Evolutionary conservation across 2,888 invertebrate genomes (phyloP).

Genomic region (Temnothorax rugatulus): DNA sequence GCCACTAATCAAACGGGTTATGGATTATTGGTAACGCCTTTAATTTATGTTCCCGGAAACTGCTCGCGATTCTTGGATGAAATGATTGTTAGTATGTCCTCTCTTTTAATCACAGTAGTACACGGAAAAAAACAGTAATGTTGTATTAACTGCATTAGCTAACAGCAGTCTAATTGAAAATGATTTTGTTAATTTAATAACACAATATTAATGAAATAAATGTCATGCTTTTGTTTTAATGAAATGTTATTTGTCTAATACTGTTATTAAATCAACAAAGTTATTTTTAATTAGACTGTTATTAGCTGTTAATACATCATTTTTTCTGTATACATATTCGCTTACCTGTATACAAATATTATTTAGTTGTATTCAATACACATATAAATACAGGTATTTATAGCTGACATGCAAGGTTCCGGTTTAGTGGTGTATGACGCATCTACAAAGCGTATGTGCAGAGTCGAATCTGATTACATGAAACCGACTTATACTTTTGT

Average conservation of each 20-base stretch:
- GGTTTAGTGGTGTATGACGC: background rate
- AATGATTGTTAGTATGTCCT: background rate
- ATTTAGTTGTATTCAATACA: background rate
- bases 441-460: background rate
- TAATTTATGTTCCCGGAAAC: constrained; percentile 57
- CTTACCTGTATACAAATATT: background rate
- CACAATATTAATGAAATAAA: background rate
- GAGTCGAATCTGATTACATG: constrained; percentile 13
- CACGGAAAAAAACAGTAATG: background rate
- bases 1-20: constrained; percentile 49
- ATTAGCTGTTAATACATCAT: background rate
- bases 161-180: background rate
- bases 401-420: background rate
- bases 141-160: background rate
- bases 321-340: background rate
- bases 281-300: background rate
- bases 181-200: background rate
- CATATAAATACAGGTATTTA: background rate
- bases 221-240: background rate
- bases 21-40: constrained; percentile 73
- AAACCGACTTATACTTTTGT: background rate
- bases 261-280: background rate
- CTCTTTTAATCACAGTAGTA: background rate
- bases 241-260: background rate
- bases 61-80: background rate